Conservation (phyloP, 2,797 vertebrate species). For the Anomalospiza imberbis region DNA sequence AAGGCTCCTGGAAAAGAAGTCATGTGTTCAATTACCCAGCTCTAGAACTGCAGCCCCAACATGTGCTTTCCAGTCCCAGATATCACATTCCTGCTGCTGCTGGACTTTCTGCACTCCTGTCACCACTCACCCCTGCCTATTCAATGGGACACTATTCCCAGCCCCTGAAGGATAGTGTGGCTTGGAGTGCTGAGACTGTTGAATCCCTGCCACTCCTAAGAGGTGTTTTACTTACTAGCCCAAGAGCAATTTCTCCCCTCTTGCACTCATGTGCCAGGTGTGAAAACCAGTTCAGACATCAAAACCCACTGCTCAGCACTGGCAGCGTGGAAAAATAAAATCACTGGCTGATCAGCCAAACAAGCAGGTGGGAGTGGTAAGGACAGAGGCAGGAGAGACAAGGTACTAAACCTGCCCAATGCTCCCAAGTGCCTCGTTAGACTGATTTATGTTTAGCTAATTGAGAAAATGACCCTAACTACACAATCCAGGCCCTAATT, state of each 20-base stretch:
- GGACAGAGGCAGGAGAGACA: slow-evolving; percentile 32
- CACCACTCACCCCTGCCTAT: background rate
- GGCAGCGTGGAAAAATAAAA: slow-evolving; percentile 28
- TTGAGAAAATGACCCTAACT: slow-evolving; percentile 72
- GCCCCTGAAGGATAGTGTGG: background rate
- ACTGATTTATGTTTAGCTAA: slow-evolving; percentile 74
- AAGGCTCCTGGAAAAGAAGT: background rate
- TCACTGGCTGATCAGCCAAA: slow-evolving; percentile 12
- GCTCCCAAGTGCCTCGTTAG: slow-evolving; percentile 66
- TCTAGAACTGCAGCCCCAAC: background rate
- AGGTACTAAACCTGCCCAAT: slow-evolving; percentile 28
- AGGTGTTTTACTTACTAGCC: background rate
- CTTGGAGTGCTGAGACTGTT: background rate
- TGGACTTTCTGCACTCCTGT: background rate
- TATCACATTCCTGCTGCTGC: background rate
- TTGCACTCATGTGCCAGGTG: background rate
- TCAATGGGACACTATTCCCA: background rate
- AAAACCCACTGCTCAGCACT: background rate
- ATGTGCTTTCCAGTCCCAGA: background rate
- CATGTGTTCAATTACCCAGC: background rate
- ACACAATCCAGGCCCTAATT: slow-evolving; percentile 66
- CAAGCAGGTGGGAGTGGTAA: slow-evolving; percentile 23
- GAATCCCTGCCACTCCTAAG: background rate
- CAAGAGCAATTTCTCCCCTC: background rate
- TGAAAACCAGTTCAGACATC: slow-evolving; percentile 3